Evolutionary conservation across 2,797 vertebrate species (phyloP), one percentile per base, ranked within the genome.

Genomic region (Hippopotamyrus pictus): DNA sequence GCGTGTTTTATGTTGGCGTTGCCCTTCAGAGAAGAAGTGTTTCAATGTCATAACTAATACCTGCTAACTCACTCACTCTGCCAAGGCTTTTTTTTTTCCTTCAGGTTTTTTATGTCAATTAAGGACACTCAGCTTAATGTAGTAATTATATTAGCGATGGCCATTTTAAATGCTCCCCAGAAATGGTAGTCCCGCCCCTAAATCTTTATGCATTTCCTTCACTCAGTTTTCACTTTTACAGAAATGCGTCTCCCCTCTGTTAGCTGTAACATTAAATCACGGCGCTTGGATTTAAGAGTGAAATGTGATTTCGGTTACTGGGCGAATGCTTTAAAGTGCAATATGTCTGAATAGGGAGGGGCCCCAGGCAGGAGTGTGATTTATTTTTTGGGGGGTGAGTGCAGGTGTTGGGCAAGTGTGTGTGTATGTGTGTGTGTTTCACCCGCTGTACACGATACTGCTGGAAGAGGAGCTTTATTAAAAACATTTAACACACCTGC

Each of bases 231-330:
- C n/a, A 50, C 79, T 84, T 22, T 83, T 41, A 46, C 79, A 4
- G 44, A 19, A 46, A 25, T 89, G 11, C 90, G 6, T 90, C 91
- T 92, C 57, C 89, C 90, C 92, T 90, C 91, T 93, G 93, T 93
- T 94, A 94, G 93, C 91, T 91, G 92, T 92, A 93, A 91, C 93
- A 89, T 93, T 93, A 94, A 93, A 93, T 94, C 93, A 92, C 89
- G 93, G 94, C 90, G 85, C 92, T 91, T 83, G 73, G 90, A 93
- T 94, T 94, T 94, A 94, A 90, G 92, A 92, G 91, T 7, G 76
- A 91, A 94, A 91, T 93, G 93, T 93, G 92, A 94, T 93, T 93
- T 94, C 88, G 93, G 91, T 95, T 94, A 94, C 91, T 62, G 87
- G 85, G 89, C 90, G 92, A 90, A 93, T 94, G 93, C 93, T 93